Percentiles rank a stretch among this genome's conserved stretches.
Evolutionary conservation across 2,797 vertebrate genomes (phyloP).

Genomic region (Morus bassanus): DNA sequence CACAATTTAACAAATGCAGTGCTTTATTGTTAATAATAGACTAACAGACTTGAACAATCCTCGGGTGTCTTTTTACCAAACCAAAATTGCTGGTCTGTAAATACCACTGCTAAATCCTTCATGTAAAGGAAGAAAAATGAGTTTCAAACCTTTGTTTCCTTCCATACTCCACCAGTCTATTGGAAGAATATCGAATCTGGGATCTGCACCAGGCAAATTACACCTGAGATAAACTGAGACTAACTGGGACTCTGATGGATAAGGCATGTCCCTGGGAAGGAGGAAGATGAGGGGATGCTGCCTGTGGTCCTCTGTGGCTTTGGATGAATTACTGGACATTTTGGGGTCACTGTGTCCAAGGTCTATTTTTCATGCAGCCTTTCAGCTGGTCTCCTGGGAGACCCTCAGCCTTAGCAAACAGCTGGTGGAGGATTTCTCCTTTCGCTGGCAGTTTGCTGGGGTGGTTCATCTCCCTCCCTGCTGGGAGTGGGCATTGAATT

Average conservation of each 20-base stretch:
- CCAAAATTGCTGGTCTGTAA: background rate
- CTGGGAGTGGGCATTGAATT: background rate
- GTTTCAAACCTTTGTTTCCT: background rate
- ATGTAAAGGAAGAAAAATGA: background rate
- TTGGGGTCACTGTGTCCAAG: background rate
- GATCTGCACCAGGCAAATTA: background rate
- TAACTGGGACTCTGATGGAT: background rate
- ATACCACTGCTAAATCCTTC: background rate
- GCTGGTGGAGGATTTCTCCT: background rate
- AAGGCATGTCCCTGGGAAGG: background rate
- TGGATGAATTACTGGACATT: background rate
- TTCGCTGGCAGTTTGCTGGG: background rate
- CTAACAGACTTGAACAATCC: background rate
- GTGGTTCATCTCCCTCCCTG: background rate
- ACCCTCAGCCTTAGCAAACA: background rate
- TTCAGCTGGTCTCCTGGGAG: background rate
- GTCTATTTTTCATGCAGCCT: background rate
- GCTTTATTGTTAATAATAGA: background rate
- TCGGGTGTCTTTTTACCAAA: background rate
- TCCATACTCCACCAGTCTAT: background rate
- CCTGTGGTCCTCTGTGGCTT: background rate
- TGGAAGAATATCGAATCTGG: background rate
- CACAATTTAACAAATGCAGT: background rate
- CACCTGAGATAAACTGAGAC: background rate
- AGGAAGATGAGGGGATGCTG: background rate